Base-by-base conservation (phyloP, 2,797 vertebrate species). In the Intellagama lesueurii region DNA sequence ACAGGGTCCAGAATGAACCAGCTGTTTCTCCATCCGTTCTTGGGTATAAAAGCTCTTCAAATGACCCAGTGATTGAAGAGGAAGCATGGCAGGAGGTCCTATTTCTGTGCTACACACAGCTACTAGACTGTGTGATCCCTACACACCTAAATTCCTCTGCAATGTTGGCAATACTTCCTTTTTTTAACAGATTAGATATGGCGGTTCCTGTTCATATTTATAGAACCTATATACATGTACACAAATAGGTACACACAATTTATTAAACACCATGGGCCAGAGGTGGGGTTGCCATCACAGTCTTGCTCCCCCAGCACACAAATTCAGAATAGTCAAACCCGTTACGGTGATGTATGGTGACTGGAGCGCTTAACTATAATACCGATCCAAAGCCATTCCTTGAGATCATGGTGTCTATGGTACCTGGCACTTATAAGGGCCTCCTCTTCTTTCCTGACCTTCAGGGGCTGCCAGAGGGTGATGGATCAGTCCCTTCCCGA, bases 381-480 rank as follows among this genome's bases (percentile, higher is more conserved):
- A 40, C 40, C 16, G 26, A 40, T n/a, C 9, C 26, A 84, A 26
- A 75, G 28, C 7, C 32, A 82, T 77, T 83, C 24, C 24, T 17
- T 68, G 40, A 26, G 5, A 77, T 83, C 44, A 40, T 30, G 44
- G 24, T 52, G 47, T 47, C n/a, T 78, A 17, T 44, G 16, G 14
- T 89, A 89, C 80, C 68, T 86, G 81, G 78, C 26, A 40, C 64
- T 72, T 49, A 60, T 78, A 22, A 73, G 60, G 56, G 8, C 35
- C 8, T 24, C n/a, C 16, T 70, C 78, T 82, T 75, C 47, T 83
- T 82, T 40, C 22, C n/a, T 7, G 70, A 69, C 30, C 26, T 56
- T 44, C 49, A 40, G 60, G 17, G 19, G 75, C 75, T 56, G 11
- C 16, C 30, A 30, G n/a, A 64, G 32, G 3, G 16, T 56, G 26